These are phyloP conservation scores for Exocentrus adspersus DNA, from an alignment of 2,888 invertebrate genomes.

Conservation along the genomic window DNA sequence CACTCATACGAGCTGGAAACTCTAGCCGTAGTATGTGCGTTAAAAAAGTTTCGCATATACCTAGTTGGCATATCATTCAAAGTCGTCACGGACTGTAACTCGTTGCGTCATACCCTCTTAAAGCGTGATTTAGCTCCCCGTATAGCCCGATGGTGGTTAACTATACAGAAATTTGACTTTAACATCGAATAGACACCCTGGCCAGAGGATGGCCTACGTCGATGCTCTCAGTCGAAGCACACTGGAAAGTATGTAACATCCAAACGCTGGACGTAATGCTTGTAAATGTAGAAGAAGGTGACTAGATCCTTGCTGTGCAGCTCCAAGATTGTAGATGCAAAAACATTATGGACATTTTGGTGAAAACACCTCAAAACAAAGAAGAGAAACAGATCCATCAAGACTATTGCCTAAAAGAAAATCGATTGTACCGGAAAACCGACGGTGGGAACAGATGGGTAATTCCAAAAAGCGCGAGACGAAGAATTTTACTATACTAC, in stretches of 20 bases:
- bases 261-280: conserved; percentile 4
- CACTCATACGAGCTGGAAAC: conserved; percentile 56
- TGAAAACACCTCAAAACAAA: conserved; percentile 12
- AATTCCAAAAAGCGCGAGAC: conserved; percentile 31
- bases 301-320: conserved; percentile 45
- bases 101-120: conserved; percentile 44
- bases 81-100: conserved; percentile 53
- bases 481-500: conserved; percentile 38
- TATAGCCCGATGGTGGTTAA: conserved; percentile 47
- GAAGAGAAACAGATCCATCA: conserved; percentile 26
- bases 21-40: conserved; percentile 52
- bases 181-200: conserved; percentile 32
- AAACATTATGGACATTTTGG: conserved; percentile 30
- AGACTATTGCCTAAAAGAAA: conserved; percentile 30
- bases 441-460: conserved; percentile 33
- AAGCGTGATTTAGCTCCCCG: conserved; percentile 52
- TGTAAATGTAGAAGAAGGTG: conserved; percentile 33
- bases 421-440: conserved; percentile 31
- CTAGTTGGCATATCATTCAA: conserved; percentile 49
- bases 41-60: conserved; percentile 54
- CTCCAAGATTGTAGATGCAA: conserved; percentile 31
- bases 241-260: neutral
- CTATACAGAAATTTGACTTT: conserved; percentile 34
- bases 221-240: conserved; percentile 31
- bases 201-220: conserved; percentile 33